A percentile compares a stretch with the other conserved stretches of the same genome.
Evolutionary conservation across 2,113 vertebrate species (phyloP).

Genomic region (Chaenocephalus aceratus): DNA sequence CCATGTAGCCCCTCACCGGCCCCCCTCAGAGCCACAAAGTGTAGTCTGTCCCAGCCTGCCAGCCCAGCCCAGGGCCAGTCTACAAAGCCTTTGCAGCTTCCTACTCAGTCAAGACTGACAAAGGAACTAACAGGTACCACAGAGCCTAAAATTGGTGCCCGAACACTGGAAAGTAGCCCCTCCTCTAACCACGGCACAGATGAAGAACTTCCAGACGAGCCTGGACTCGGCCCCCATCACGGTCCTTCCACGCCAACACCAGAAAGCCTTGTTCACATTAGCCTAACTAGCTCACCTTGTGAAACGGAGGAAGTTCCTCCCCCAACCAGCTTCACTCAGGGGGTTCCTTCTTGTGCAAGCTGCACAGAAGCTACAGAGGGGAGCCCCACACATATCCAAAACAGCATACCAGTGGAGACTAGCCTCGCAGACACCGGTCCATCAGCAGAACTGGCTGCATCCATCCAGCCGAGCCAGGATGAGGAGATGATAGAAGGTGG

Average conservation of each 20-base stretch:
- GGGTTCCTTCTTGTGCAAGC: slow-evolving; percentile 12
- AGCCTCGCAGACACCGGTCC: neutral
- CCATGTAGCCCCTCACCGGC: slow-evolving; percentile 68
- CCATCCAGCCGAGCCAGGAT: slow-evolving; percentile 8
- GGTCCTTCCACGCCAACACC: slow-evolving; percentile 38
- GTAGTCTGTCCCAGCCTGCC: slow-evolving; percentile 60
- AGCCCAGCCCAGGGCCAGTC: slow-evolving; percentile 44
- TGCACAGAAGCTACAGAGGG: slow-evolving; percentile 16
- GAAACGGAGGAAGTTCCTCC: slow-evolving; percentile 7
- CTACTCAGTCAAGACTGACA: neutral
- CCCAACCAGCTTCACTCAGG: neutral
- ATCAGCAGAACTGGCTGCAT: neutral
- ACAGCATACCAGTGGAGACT: neutral
- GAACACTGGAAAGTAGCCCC: slow-evolving; percentile 60
- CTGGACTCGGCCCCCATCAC: neutral
- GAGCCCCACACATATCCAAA: slow-evolving; percentile 9
- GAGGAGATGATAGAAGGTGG: slow-evolving; percentile 21
- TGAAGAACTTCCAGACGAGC: neutral
- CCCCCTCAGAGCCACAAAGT: slow-evolving; percentile 14
- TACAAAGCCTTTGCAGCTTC: neutral
- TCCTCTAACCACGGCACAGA: neutral
- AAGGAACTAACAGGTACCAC: neutral
- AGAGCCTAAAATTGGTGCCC: slow-evolving; percentile 28
- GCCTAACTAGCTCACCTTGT: slow-evolving; percentile 49
- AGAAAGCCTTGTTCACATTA: slow-evolving; percentile 69